These are phyloP conservation scores for Epinephelus cyanopodus DNA, from an alignment of 2,113 vertebrate genomes.

Conservation along the genomic window DNA sequence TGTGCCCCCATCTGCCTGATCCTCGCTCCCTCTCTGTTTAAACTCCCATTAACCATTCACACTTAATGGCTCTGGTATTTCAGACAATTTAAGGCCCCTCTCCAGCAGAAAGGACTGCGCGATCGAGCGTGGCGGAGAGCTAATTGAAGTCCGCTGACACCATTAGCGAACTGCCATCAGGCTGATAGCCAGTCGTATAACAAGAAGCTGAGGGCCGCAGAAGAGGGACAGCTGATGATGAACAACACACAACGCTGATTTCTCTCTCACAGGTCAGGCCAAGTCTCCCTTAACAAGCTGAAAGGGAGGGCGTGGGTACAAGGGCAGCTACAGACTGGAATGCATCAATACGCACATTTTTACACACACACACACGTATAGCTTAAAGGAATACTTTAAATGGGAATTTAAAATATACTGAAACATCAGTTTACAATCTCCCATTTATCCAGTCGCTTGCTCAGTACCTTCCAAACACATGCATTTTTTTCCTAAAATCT, in stretches of 20 bases:
- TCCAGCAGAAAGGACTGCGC: constrained; percentile 60
- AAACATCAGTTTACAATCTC: too few relatives aligned
- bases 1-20: constrained; percentile 5
- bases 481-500: too few relatives aligned
- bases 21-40: constrained; percentile 51
- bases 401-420: too few relatives aligned
- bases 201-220: constrained; percentile 46
- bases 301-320: not conserved
- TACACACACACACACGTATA: not conserved
- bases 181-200: constrained; percentile 70
- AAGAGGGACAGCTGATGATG: constrained; percentile 45
- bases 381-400: too few relatives aligned
- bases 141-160: constrained; percentile 80
- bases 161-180: constrained; percentile 75
- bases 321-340: not conserved
- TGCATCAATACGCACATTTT: constrained; percentile 2
- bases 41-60: constrained; percentile 68
- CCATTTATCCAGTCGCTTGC: too few relatives aligned
- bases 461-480: too few relatives aligned
- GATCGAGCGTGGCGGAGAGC: constrained; percentile 56
- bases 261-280: constrained; percentile 51
- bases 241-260: constrained; percentile 44
- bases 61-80: constrained; percentile 70
- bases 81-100: constrained; percentile 72
- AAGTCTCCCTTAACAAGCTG: constrained; percentile 18